Evolutionary conservation across 2,888 invertebrate species (phyloP).

Genomic region (Netelia melanura): DNA sequence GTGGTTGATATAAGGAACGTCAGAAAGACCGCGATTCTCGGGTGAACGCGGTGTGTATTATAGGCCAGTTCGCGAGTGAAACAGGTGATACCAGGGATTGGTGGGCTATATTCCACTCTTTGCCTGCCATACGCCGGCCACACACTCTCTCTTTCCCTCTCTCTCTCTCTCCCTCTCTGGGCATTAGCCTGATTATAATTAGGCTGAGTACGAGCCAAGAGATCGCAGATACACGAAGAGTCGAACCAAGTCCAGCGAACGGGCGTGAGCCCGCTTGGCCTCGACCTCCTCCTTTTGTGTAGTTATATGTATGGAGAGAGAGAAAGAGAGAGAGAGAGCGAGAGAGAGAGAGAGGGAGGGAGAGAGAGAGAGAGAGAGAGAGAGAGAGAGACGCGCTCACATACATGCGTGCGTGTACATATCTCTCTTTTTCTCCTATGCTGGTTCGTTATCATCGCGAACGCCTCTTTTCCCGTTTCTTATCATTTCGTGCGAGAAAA

Average conservation of each 20-base stretch:
- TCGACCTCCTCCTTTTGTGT: constrained; percentile 59
- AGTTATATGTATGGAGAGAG: not conserved
- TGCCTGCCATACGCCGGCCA: constrained; percentile 55
- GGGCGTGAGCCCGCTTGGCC: constrained; percentile 58
- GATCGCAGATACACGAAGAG: constrained; percentile 83
- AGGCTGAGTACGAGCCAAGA: constrained; percentile 82
- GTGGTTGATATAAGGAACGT: constrained; percentile 81
- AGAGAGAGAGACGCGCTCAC: constrained; percentile 1
- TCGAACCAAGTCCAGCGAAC: constrained; percentile 72
- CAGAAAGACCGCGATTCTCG: constrained; percentile 60
- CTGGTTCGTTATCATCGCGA: constrained; percentile 46
- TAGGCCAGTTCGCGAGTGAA: constrained; percentile 61
- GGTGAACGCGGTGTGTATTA: constrained; percentile 64
- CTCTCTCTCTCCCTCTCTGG: constrained; percentile 60
- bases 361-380: no score
- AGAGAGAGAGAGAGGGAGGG: no score
- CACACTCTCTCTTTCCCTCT: constrained; percentile 46
- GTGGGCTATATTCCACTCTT: constrained; percentile 57
- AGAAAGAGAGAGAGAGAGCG: no score
- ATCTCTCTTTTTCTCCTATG: constrained; percentile 44
- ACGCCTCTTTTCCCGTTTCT: constrained; percentile 63
- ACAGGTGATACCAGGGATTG: constrained; percentile 57
- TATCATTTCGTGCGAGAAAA: constrained; percentile 55
- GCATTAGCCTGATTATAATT: constrained; percentile 85
- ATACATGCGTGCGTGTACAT: constrained; percentile 7